Percentiles rank a stretch among this genome's conserved stretches.
Evolutionary conservation across 1,140 invertebrate species (phyloP).

Genomic region (Odontomachus brunneus): DNA sequence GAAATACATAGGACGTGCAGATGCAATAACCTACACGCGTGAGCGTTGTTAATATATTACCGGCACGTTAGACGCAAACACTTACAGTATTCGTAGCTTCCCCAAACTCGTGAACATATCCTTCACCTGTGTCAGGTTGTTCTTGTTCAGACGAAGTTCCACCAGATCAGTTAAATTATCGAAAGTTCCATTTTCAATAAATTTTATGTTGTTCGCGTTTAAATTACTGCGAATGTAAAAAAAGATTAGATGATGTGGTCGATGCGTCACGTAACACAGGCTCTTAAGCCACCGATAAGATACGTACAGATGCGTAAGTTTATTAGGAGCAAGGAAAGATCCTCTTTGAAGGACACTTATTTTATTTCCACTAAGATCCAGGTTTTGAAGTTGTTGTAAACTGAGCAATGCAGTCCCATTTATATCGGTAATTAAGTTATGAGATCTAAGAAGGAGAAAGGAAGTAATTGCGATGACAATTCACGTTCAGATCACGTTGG

Average conservation of each 20-base stretch:
- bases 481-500: neutral
- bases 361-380: conserved; percentile 89
- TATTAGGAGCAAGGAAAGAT: conserved; percentile 84
- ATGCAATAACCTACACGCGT: conserved; percentile 2
- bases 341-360: conserved; percentile 86
- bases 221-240: conserved; percentile 88
- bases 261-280: neutral
- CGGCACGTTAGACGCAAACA: conserved; percentile 36
- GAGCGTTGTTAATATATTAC: neutral
- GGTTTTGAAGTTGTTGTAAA: conserved; percentile 86
- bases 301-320: conserved; percentile 85
- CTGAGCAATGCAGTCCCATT: conserved; percentile 87
- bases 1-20: conserved; percentile 51
- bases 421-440: conserved; percentile 88
- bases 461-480: conserved; percentile 30
- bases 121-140: conserved; percentile 90
- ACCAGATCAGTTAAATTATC: conserved; percentile 90
- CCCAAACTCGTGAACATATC: conserved; percentile 90
- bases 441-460: conserved; percentile 80
- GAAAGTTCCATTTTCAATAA: conserved; percentile 89
- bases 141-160: conserved; percentile 93
- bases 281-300: conserved; percentile 43
- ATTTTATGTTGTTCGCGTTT: conserved; percentile 91
- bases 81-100: conserved; percentile 91
- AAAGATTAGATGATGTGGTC: neutral